These are phyloP conservation scores for human (Homo sapiens) DNA, from an alignment of 2,113 vertebrate species.

Conservation along the genomic window GRCh38 chr7:1076001-1076500, in stretches of 20 bases:
- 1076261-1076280: too few relatives aligned
- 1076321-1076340: too few relatives aligned
- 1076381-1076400: too few relatives aligned
- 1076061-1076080: not conserved
- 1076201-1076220: not conserved
- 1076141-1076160: not conserved
- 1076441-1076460: not conserved
- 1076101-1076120: not conserved
- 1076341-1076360: too few relatives aligned
- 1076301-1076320: too few relatives aligned
- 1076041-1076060: not conserved
- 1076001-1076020: not conserved
- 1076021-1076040: not conserved
- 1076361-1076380: too few relatives aligned
- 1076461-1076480: not conserved
- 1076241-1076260: too few relatives aligned
- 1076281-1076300: too few relatives aligned
- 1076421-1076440: not conserved
- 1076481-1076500: not conserved
- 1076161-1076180: not conserved
- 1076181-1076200: not conserved
- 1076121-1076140: not conserved
- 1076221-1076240: too few relatives aligned
- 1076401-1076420: not conserved
- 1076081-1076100: not conserved